Percentiles rank a stretch among this genome's conserved stretches.
Evolutionary conservation across 2,797 vertebrate genomes (phyloP).

Genomic region (Sylvilagus floridanus): DNA sequence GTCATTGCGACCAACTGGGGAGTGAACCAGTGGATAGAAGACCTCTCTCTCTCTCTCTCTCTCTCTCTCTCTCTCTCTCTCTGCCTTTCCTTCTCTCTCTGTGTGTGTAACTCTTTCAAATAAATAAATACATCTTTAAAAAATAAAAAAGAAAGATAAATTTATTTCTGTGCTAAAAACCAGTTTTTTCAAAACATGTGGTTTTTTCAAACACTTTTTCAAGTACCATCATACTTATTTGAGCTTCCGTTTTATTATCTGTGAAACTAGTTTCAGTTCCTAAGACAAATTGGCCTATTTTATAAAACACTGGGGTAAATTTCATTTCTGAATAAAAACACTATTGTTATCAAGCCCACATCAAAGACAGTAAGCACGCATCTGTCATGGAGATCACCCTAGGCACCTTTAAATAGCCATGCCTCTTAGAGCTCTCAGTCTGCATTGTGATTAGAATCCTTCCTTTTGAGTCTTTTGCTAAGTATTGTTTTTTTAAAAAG

Average conservation of each 20-base stretch:
- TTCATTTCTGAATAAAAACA: slow-evolving; percentile 54
- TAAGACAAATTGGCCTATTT: background rate
- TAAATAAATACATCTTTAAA: too few relatives aligned
- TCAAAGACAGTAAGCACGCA: background rate
- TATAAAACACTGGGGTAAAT: background rate
- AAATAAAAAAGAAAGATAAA: too few relatives aligned
- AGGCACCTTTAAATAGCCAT: background rate
- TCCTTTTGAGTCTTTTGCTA: background rate
- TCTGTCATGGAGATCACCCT: background rate
- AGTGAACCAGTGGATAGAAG: too few relatives aligned
- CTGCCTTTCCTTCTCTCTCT: too few relatives aligned
- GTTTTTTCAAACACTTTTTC: too few relatives aligned
- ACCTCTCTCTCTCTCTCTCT: too few relatives aligned
- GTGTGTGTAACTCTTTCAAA: too few relatives aligned
- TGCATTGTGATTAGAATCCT: background rate
- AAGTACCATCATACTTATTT: background rate
- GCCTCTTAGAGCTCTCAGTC: background rate
- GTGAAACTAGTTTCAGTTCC: background rate
- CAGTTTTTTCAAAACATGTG: too few relatives aligned
- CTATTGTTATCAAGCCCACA: background rate
- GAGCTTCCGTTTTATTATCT: background rate
- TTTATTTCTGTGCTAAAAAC: too few relatives aligned
- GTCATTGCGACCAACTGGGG: too few relatives aligned
- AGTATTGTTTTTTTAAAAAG: background rate
- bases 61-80: too few relatives aligned